Evolutionary conservation across 2,888 invertebrate species (phyloP).

Genomic region (Cheiracanthium punctorium): DNA sequence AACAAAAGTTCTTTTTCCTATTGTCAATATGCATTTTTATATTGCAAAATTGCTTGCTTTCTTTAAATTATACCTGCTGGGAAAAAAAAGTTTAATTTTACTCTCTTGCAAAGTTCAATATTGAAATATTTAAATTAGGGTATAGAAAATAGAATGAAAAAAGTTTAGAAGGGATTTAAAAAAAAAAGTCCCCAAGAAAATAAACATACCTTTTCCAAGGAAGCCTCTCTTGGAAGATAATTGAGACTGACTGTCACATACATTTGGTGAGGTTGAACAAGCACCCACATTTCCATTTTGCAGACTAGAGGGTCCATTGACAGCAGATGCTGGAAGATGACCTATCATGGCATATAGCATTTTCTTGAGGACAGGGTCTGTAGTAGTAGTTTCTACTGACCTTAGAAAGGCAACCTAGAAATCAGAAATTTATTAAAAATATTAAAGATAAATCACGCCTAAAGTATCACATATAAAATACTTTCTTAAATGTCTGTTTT

Average conservation of each 20-base stretch:
- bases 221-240: constrained; percentile 74
- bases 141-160: no score
- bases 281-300: constrained; percentile 35
- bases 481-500: no score
- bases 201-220: constrained; percentile 67
- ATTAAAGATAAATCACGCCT: not conserved
- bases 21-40: no score
- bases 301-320: constrained; percentile 39
- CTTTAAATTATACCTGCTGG: no score
- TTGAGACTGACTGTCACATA: constrained; percentile 72
- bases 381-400: constrained; percentile 73
- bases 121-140: no score
- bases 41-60: no score
- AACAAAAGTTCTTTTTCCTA: no score
- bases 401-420: constrained; percentile 76
- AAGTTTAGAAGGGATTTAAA: no score
- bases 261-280: constrained; percentile 57
- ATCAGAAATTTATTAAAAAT: not conserved
- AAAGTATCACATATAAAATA: constrained; percentile 2
- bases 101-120: no score
- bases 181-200: no score
- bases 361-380: constrained; percentile 75
- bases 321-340: constrained; percentile 74
- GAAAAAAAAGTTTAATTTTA: no score
- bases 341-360: constrained; percentile 76